Conservation (phyloP, 2,888 invertebrate species). For the Ligdia adustata region DNA sequence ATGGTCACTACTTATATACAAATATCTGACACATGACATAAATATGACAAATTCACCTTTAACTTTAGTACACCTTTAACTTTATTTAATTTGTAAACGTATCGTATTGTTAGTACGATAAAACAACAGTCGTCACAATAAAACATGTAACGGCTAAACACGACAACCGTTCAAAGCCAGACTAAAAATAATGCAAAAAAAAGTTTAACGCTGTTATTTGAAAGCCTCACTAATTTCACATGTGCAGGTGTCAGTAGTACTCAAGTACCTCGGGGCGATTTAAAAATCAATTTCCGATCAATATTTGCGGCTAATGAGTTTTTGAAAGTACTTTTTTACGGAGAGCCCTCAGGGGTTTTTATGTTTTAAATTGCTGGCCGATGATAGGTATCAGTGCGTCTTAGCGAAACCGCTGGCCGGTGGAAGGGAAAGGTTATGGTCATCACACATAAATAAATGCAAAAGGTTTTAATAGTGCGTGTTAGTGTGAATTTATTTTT, state of each 20-base stretch:
- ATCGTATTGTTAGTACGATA: too few relatives aligned
- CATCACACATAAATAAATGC: background rate
- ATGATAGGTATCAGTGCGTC: conserved; percentile 14
- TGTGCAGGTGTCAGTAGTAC: conserved; percentile 23
- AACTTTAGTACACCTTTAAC: too few relatives aligned
- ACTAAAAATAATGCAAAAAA: background rate
- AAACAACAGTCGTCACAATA: too few relatives aligned
- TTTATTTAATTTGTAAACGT: too few relatives aligned
- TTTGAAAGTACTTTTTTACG: conserved; percentile 32
- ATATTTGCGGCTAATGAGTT: conserved; percentile 37
- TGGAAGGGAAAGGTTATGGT: background rate
- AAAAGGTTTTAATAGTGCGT: too few relatives aligned
- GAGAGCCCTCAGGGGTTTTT: conserved; percentile 30
- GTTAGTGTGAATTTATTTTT: too few relatives aligned
- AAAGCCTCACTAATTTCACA: conserved; percentile 15
- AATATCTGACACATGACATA: too few relatives aligned
- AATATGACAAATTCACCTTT: too few relatives aligned
- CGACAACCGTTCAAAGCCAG: background rate
- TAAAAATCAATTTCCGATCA: conserved; percentile 36
- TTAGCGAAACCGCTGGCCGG: background rate
- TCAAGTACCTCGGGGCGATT: conserved; percentile 22
- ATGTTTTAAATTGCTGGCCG: conserved; percentile 25
- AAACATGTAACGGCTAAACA: background rate
- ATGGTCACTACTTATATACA: too few relatives aligned
- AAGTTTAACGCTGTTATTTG: conserved; percentile 11